phyloP scores from a whole-genome alignment of 2,113 vertebrate species.

The Chlorodrepanis virens region DNA sequence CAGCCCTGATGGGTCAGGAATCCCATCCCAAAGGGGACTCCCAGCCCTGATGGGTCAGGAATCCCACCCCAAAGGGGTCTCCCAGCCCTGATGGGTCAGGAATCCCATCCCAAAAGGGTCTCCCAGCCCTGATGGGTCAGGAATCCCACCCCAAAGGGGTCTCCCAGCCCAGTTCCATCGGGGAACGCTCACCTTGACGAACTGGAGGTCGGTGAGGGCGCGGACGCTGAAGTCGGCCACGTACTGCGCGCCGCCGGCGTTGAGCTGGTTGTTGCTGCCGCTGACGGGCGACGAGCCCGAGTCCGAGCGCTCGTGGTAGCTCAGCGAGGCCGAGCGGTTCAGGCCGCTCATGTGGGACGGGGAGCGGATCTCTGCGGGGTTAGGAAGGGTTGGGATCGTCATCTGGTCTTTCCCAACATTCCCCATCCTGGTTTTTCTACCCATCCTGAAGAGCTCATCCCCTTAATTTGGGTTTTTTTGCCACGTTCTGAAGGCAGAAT shows the following conservation, averaged over 20 bases:
- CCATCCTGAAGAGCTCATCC: neutral
- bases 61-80: too few relatives aligned
- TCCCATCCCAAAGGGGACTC: too few relatives aligned
- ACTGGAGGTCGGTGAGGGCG: slow-evolving; percentile 89
- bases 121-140: too few relatives aligned
- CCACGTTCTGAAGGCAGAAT: rapidly evolving
- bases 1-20: too few relatives aligned
- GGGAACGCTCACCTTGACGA: slow-evolving; percentile 80
- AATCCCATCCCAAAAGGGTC: neutral
- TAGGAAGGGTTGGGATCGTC: rapidly evolving
- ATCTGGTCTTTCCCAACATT: rapidly evolving
- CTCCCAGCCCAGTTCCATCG: rapidly evolving
- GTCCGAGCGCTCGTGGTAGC: slow-evolving; percentile 82
- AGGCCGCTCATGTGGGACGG: slow-evolving; percentile 82
- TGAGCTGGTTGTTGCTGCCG: slow-evolving; percentile 83
- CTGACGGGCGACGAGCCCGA: slow-evolving; percentile 56
- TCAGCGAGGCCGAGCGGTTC: slow-evolving; percentile 88
- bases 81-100: too few relatives aligned
- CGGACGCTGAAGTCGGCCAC: slow-evolving; percentile 92
- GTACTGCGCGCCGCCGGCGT: slow-evolving; percentile 75
- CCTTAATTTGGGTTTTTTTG: neutral
- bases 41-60: too few relatives aligned
- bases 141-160: neutral
- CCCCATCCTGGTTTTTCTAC: neutral
- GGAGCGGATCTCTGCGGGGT: slow-evolving; percentile 83